Evolutionary conservation across 1,140 invertebrate genomes (phyloP), one percentile per base, ranked within the genome.

Genomic region (Zaprionus nigranus): DNA sequence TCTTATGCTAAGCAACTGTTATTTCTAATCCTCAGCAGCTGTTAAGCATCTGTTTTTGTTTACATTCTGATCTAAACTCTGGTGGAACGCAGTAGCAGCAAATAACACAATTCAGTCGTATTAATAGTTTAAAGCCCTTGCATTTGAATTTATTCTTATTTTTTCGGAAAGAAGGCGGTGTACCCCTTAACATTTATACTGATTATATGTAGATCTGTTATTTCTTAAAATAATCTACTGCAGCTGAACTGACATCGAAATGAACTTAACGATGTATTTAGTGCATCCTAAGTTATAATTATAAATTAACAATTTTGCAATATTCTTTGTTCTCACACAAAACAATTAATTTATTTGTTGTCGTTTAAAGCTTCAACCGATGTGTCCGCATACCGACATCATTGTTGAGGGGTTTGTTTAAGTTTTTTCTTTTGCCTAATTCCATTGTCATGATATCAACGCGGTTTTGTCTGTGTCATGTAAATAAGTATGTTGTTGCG

Each of bases 401-500:
- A 61, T 51, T 51, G 20, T 51, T 24, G 4, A n/a, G 12, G 49
- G 22, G 26, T 38, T 59, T 58, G 36, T 24, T 56, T 40, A 24
- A n/a, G 4, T 53, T 46, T 36, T 46, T 2, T 36, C 15, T 74
- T 74, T 62, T 28, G 30, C 22, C 71, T 74, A 74, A 75, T 75
- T 54, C 72, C 73, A 70, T 71, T 75, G 60, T 62, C 73, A 71
- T 62, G 43, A 68, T 69, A 63, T 51, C 38, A 49, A 24, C 40
- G 59, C 28, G 73, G 73, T 75, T 75, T 75, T 75, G 67, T 71
- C 43, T 53, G 24, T 70, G 67, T 62, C 73, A 75, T 75, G 73
- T 69, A 69, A 75, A 75, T 75, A 68, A 53, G 56, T 59, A 63
- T 58, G 66, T 69, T 74, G 30, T 69, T 69, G 72, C 57, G 72